phyloP scores from a whole-genome alignment of 2,113 vertebrate genomes.

The Corythaeola cristata region DNA sequence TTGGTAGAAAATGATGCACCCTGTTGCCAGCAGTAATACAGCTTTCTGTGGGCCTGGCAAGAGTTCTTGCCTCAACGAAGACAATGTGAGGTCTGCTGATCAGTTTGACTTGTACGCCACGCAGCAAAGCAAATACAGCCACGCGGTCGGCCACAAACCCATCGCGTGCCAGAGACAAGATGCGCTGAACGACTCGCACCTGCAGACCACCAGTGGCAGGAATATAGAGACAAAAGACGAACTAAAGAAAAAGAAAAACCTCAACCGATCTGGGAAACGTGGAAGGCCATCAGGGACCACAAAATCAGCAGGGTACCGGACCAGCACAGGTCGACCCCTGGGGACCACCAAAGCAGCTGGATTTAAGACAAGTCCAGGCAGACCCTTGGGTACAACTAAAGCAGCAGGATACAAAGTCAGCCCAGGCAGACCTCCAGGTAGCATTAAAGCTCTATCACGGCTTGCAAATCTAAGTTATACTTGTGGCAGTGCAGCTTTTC shows the following conservation, averaged over 20 bases:
- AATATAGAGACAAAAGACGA: constrained; percentile 83
- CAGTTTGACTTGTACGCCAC: constrained; percentile 93
- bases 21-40: constrained; percentile 85
- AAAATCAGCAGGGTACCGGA: constrained; percentile 96
- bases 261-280: constrained; percentile 89
- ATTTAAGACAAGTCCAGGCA: constrained; percentile 98
- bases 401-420: constrained; percentile 98
- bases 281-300: constrained; percentile 95
- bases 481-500: constrained; percentile 90
- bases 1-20: constrained; percentile 94
- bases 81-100: constrained; percentile 83
- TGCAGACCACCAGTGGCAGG: constrained; percentile 80
- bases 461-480: constrained; percentile 92
- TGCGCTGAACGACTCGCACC: constrained; percentile 76
- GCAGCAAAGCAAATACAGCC: constrained; percentile 87
- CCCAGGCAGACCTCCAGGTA: constrained; percentile 95
- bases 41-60: constrained; percentile 92
- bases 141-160: constrained; percentile 86
- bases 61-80: constrained; percentile 90
- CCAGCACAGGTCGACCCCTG: constrained; percentile 95
- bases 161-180: constrained; percentile 90
- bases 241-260: constrained; percentile 92
- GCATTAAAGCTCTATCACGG: constrained; percentile 95
- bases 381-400: constrained; percentile 95
- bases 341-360: constrained; percentile 97